phyloP scores from a whole-genome alignment of 2,888 invertebrate species.

The Drosophila parthenogenetica region DNA sequence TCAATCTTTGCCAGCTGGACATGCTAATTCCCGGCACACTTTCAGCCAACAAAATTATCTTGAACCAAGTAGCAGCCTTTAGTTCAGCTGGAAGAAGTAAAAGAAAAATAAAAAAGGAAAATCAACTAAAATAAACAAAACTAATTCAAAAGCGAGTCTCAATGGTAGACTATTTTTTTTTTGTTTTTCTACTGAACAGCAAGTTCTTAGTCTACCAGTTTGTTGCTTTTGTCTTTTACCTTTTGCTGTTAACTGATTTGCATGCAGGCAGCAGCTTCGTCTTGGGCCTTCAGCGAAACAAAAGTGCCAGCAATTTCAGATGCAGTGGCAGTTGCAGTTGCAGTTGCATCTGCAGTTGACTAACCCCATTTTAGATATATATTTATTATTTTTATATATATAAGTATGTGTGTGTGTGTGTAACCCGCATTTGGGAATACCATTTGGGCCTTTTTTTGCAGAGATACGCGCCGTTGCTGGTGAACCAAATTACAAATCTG shows the following conservation, averaged over 20 bases:
- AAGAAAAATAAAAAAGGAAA: conserved; percentile 16
- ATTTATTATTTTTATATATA: not conserved
- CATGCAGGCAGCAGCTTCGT: conserved; percentile 64
- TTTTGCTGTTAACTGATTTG: conserved; percentile 68
- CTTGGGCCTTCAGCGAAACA: conserved; percentile 45
- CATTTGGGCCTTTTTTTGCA: conserved; percentile 52
- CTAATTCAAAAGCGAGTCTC: conserved; percentile 57
- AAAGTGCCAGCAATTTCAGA: conserved; percentile 18
- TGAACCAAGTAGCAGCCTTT: conserved; percentile 23
- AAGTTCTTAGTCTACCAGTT: conserved; percentile 54
- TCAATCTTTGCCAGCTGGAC: conserved; percentile 53
- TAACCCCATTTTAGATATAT: conserved; percentile 46
- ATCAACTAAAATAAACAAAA: conserved; percentile 33
- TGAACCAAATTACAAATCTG: conserved; percentile 85
- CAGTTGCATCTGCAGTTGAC: conserved; percentile 52
- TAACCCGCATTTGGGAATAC: conserved; percentile 53
- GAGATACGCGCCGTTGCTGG: conserved; percentile 85
- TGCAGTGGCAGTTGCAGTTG: conserved; percentile 19
- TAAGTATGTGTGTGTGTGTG: conserved; percentile 27
- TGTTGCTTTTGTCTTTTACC: conserved; percentile 15
- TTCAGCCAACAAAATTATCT: conserved; percentile 44
- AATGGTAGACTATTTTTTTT: conserved; percentile 29
- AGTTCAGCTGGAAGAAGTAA: not conserved
- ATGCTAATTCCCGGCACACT: conserved; percentile 76
- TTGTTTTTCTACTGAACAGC: conserved; percentile 47